Percentiles rank a stretch among this genome's conserved stretches.
Conservation (phyloP, 1,140 invertebrate genomes). For the Myzus persicae region DNA sequence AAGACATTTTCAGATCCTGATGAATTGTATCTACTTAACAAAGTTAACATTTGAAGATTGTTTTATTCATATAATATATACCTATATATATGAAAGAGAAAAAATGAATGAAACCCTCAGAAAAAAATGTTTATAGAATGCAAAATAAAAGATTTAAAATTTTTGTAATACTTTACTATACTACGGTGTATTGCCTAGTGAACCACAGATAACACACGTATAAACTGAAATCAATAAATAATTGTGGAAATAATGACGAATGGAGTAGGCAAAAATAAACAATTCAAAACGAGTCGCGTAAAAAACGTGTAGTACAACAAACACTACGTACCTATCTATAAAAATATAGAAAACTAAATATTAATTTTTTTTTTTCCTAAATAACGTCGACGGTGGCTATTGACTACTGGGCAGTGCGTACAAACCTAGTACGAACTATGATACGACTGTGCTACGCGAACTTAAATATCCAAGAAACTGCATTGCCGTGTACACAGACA, state of each 20-base stretch:
- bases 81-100: background rate
- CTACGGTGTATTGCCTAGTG: too few relatives aligned
- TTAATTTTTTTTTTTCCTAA: background rate
- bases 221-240: background rate
- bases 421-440: background rate
- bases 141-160: background rate
- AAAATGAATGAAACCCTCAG: background rate
- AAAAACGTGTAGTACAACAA: background rate
- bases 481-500: background rate
- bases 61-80: background rate
- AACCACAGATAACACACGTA: too few relatives aligned
- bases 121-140: background rate
- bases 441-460: background rate
- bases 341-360: too few relatives aligned
- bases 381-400: background rate
- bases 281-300: background rate
- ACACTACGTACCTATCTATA: background rate
- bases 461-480: background rate
- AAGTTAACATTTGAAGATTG: too few relatives aligned
- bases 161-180: background rate
- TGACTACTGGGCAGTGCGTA: background rate
- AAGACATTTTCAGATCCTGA: too few relatives aligned
- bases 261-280: background rate
- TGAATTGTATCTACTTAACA: too few relatives aligned
- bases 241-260: background rate